A percentile compares a stretch with the other conserved stretches of the same genome.
phyloP scores from a whole-genome alignment of 1,140 invertebrate genomes.

The Thalassaphorura encarpata region DNA sequence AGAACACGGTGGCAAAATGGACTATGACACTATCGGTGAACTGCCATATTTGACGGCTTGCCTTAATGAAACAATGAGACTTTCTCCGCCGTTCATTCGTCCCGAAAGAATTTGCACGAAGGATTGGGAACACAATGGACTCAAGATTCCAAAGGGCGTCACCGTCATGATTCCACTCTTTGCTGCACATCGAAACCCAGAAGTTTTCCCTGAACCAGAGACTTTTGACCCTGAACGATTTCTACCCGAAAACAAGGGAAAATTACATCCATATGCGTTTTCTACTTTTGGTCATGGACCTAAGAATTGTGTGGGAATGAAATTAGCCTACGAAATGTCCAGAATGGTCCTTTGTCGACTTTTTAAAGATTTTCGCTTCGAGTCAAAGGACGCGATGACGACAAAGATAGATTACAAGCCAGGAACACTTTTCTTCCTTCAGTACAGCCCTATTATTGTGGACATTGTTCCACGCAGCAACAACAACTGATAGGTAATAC shows the following conservation, averaged over 20 bases:
- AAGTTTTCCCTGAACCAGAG: conserved; percentile 44
- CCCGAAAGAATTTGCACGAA: conserved; percentile 21
- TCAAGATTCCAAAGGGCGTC: conserved; percentile 36
- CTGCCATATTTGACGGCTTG: conserved; percentile 28
- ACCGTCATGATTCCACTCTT: conserved; percentile 41
- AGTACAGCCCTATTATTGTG: conserved; percentile 11
- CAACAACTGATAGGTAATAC: too few relatives aligned
- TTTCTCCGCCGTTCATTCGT: conserved; percentile 19
- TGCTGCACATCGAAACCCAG: conserved; percentile 43
- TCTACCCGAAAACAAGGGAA: conserved; percentile 38
- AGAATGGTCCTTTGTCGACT: background rate
- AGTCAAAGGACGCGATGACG: conserved; percentile 2
- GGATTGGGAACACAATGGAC: conserved; percentile 18
- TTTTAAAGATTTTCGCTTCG: conserved; percentile 2
- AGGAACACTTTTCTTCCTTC: conserved; percentile 15
- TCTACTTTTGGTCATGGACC: background rate
- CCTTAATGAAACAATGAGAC: conserved; percentile 17
- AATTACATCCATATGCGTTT: background rate
- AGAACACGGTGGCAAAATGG: conserved; percentile 33
- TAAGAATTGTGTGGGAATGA: background rate
- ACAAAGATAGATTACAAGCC: conserved; percentile 6
- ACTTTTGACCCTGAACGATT: conserved; percentile 49
- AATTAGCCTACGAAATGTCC: background rate
- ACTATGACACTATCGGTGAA: conserved; percentile 36
- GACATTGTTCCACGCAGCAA: background rate